These are phyloP conservation scores for Thunnus thynnus DNA, from an alignment of 2,113 vertebrate species.

Conservation along the genomic window DNA sequence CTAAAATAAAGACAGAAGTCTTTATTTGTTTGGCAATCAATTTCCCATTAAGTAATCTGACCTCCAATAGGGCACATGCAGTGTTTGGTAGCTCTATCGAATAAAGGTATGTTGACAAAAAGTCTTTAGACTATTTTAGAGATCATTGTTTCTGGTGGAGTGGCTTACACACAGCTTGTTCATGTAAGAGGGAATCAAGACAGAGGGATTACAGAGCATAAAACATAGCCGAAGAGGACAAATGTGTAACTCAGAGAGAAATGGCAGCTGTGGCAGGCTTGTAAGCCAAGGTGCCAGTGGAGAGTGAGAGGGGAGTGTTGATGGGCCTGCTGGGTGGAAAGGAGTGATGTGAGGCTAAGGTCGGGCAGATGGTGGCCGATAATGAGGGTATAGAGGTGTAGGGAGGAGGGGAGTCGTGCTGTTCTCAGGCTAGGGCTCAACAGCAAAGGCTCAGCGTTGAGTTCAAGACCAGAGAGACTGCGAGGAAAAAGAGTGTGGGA, in stretches of 20 bases:
- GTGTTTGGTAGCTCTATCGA: neutral
- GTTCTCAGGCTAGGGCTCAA: conserved; percentile 36
- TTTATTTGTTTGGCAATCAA: neutral
- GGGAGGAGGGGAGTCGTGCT: conserved; percentile 47
- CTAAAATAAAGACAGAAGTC: neutral
- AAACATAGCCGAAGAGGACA: conserved; percentile 58
- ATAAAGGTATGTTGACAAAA: conserved; percentile 20
- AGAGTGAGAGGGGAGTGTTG: conserved; percentile 63
- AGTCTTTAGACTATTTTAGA: conserved; percentile 11
- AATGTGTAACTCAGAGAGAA: conserved; percentile 53
- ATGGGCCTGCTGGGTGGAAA: conserved; percentile 56
- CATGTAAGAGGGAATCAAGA: conserved; percentile 52
- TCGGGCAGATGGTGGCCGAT: conserved; percentile 77
- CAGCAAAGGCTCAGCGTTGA: conserved; percentile 38
- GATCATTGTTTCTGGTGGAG: conserved; percentile 34
- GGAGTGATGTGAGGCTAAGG: conserved; percentile 62
- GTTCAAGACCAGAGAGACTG: conserved; percentile 34
- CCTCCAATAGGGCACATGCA: neutral
- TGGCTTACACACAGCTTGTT: conserved; percentile 53
- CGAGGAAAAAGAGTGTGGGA: conserved; percentile 15
- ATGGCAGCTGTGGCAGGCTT: conserved; percentile 60
- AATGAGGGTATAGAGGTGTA: conserved; percentile 71
- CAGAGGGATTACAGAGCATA: conserved; percentile 54
- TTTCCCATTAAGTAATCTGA: neutral
- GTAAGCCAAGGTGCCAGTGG: conserved; percentile 55